Evolutionary conservation across 2,888 invertebrate species (phyloP).

Genomic region (Norana najaformis): DNA sequence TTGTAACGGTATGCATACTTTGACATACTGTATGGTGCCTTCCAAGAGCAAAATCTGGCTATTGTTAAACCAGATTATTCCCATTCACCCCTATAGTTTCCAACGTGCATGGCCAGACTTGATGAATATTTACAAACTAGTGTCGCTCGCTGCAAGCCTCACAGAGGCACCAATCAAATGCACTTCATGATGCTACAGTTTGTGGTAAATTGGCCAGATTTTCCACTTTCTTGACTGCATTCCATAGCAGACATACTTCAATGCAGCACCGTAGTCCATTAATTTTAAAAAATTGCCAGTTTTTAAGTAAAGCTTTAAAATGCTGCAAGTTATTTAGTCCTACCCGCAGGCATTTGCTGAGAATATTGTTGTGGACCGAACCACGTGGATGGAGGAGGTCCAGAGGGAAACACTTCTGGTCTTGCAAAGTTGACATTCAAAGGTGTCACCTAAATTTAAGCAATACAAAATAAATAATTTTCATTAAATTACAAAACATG

Average conservation of each 20-base stretch:
- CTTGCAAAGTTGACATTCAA: slow-evolving; percentile 8
- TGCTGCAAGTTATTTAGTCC: not conserved
- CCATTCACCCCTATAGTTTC: too few species aligned
- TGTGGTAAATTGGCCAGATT: not conserved
- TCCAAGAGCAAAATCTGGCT: too few species aligned
- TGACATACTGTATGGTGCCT: too few species aligned
- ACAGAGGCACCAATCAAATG: too few species aligned
- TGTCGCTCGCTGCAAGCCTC: too few species aligned
- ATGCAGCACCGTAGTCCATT: not conserved
- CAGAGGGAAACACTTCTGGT: slow-evolving; percentile 10
- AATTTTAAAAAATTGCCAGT: not conserved
- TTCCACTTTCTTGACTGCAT: not conserved
- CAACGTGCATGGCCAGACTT: too few species aligned
- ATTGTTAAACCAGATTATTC: too few species aligned
- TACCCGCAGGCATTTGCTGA: not conserved
- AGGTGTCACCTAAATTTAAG: not conserved
- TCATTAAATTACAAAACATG: too few species aligned
- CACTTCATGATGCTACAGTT: too few species aligned
- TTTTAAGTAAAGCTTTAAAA: not conserved
- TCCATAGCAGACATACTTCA: not conserved
- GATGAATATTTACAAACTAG: too few species aligned
- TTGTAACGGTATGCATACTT: too few species aligned
- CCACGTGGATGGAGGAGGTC: slow-evolving; percentile 10
- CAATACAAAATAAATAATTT: not conserved
- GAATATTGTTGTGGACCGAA: not conserved